These are phyloP conservation scores for Protosalanx chinensis DNA, from an alignment of 2,797 vertebrate genomes.

Conservation along the genomic window DNA sequence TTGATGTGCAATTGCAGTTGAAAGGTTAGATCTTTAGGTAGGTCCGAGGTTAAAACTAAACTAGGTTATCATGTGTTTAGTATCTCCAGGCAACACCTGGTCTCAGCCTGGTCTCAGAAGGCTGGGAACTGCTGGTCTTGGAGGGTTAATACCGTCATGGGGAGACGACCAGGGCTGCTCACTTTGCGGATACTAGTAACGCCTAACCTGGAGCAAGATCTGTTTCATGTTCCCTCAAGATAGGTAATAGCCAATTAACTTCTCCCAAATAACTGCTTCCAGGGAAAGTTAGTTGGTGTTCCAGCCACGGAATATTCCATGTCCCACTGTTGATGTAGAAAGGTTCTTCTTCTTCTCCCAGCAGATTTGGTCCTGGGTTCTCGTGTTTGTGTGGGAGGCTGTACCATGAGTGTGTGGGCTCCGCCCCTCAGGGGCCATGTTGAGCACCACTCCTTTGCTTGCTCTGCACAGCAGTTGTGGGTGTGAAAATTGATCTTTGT, in stretches of 20 bases:
- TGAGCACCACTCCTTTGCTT: constrained; percentile 48
- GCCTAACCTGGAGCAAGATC: too few species aligned
- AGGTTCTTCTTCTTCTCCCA: constrained; percentile 38
- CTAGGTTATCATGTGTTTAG: too few species aligned
- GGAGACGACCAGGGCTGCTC: too few species aligned
- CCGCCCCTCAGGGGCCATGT: constrained; percentile 43
- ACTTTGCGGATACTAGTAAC: too few species aligned
- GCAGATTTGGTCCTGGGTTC: neutral
- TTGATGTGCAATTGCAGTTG: constrained; percentile 33
- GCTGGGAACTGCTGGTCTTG: too few species aligned
- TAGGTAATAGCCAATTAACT: neutral
- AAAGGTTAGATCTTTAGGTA: neutral
- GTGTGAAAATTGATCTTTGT: constrained; percentile 52
- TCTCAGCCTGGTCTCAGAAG: too few species aligned
- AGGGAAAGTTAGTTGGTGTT: neutral
- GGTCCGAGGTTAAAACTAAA: too few species aligned
- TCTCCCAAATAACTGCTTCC: neutral
- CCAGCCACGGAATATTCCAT: too few species aligned
- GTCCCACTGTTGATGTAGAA: constrained; percentile 12
- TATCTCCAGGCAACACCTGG: too few species aligned
- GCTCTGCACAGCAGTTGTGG: constrained; percentile 52
- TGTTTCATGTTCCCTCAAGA: neutral
- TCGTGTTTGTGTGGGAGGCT: neutral
- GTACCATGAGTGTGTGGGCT: constrained; percentile 49
- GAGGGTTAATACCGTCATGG: too few species aligned